A percentile compares a stretch with the other conserved stretches of the same genome.
Evolutionary conservation across 1,140 invertebrate genomes (phyloP).

Genomic region (Trialeurodes vaporariorum): DNA sequence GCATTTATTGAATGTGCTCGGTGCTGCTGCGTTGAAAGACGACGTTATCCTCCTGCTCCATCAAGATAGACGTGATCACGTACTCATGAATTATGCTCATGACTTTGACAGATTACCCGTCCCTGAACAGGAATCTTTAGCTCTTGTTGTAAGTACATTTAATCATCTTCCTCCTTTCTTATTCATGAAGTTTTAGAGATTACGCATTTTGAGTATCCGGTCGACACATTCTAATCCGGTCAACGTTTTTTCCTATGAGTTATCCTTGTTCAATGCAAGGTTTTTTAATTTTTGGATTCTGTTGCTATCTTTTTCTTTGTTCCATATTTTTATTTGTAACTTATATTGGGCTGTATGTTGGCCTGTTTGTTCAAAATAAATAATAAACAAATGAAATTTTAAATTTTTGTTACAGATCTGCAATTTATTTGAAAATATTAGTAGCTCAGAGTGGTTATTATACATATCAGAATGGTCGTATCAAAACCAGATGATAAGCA

Average conservation of each 20-base stretch:
- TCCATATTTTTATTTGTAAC: not conserved
- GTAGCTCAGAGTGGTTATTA: conserved; percentile 81
- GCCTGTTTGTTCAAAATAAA: too few relatives aligned
- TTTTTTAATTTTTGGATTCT: not conserved
- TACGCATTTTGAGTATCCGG: too few relatives aligned
- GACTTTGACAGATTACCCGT: conserved; percentile 64
- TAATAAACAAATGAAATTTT: too few relatives aligned
- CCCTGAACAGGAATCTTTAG: conserved; percentile 64
- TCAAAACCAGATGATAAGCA: conserved; percentile 59
- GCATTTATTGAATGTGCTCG: conserved; percentile 52
- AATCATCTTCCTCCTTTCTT: not conserved
- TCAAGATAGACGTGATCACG: conserved; percentile 77
- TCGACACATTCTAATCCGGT: too few relatives aligned
- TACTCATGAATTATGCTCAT: conserved; percentile 78
- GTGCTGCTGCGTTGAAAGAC: conserved; percentile 67
- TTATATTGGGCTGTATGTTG: too few relatives aligned
- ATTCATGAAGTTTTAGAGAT: not conserved
- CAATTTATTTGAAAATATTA: conserved; percentile 81
- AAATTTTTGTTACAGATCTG: conserved; percentile 49
- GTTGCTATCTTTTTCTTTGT: too few relatives aligned
- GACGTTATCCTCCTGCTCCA: conserved; percentile 81
- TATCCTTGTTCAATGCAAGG: too few relatives aligned
- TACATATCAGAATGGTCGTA: conserved; percentile 86
- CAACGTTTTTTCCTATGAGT: too few relatives aligned
- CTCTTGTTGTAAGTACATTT: conserved; percentile 57